Base-by-base conservation (phyloP, 2,888 invertebrate genomes). In the Mimumesa dahlbomi region DNA sequence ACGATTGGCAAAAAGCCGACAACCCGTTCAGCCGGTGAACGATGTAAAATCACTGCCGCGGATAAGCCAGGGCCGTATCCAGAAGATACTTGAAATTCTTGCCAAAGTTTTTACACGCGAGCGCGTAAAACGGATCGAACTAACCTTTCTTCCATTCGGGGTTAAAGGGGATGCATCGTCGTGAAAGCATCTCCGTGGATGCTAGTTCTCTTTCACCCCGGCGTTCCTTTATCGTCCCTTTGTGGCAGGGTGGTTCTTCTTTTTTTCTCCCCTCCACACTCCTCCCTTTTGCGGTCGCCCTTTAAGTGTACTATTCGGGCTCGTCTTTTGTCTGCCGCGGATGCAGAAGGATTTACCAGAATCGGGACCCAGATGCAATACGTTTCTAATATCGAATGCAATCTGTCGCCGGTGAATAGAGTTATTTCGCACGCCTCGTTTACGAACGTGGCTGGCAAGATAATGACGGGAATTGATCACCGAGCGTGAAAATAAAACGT, bases 31-130 rank as follows among this genome's bases (percentile, higher is more conserved):
- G 11, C 25, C 9, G 13, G 16, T 21, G 42, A 62, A 18, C 16
- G 38, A 43, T 21, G 38, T 31, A 19, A 56, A 66, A 73, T 65
- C 53, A 46, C 45, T 38, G 22, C 29, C n/a, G 5, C 21, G 29
- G 61, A 53, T 36, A 61, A 61, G 25, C n/a, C 13, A 3, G n/a
- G 19, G 9, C 3, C 21, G 18, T 13, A n/a, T 18, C 16, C 9
- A 11, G 49, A 21, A 29, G 48, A 66, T 66, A 34, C 61, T 73
- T 50, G 59, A 76, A 63, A 76, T 76, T 73, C 65, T 25, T 53
- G 56, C 18, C 21, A 21, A 68, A 63, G 43, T 46, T 76, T 61
- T 66, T 57, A 36, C 66, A 16, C 59, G 59, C 49, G 53, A 42
- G 43, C 59, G 59, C 54, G 18, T n/a, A 14, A 59, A 52, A 45